A percentile compares a stretch with the other conserved stretches of the same genome.
These are phyloP conservation scores for Bombylius discolor DNA, from an alignment of 2,888 invertebrate genomes.

Conservation along the genomic window DNA sequence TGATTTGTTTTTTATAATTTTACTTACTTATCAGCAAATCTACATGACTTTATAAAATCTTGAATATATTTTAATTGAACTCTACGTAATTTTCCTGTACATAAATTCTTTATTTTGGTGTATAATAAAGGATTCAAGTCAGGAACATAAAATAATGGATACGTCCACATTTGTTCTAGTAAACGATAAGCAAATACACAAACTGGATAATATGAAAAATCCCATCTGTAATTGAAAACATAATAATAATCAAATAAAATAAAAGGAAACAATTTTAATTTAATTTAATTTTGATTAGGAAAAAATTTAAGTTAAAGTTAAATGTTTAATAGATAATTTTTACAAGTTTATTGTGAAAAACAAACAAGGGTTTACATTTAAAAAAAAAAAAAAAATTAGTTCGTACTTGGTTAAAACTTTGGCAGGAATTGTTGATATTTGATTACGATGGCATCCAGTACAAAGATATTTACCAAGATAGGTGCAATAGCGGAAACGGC, in stretches of 20 bases:
- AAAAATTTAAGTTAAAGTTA: too few relatives aligned
- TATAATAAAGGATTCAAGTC: slow-evolving; percentile 57
- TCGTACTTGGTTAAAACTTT: slow-evolving; percentile 33
- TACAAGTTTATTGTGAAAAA: too few relatives aligned
- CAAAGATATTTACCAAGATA: slow-evolving; percentile 78
- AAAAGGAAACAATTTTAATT: neutral
- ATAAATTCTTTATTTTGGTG: slow-evolving; percentile 47
- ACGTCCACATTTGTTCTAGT: slow-evolving; percentile 59
- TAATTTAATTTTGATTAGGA: neutral
- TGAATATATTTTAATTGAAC: slow-evolving; percentile 54
- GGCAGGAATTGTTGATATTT: slow-evolving; percentile 57
- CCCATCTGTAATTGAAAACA: slow-evolving; percentile 24
- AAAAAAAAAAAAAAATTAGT: too few relatives aligned
- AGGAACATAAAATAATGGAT: slow-evolving; percentile 63
- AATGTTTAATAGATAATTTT: too few relatives aligned
- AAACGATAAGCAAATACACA: slow-evolving; percentile 67
- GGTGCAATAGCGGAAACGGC: slow-evolving; percentile 66
- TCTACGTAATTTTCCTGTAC: slow-evolving; percentile 47
- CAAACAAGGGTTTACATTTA: too few relatives aligned
- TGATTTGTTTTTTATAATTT: too few relatives aligned
- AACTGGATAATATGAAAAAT: slow-evolving; percentile 56
- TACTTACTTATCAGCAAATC: slow-evolving; percentile 48
- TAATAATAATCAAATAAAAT: neutral
- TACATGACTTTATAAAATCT: slow-evolving; percentile 57
- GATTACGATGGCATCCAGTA: slow-evolving; percentile 71